phyloP scores from a whole-genome alignment of 92 coral and sea anemone species.

The Palythoa heliodiscus region DNA sequence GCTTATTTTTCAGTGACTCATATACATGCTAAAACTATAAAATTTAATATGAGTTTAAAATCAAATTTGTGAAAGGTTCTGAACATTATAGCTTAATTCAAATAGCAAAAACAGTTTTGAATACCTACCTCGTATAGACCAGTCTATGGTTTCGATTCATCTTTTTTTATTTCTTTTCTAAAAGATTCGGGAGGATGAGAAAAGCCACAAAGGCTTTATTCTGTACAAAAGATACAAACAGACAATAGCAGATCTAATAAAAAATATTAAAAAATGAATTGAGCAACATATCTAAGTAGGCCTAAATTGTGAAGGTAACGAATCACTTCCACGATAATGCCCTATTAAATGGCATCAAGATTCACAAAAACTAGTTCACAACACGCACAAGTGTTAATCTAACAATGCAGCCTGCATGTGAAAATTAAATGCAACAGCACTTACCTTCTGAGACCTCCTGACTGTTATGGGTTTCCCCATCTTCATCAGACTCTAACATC shows the following conservation, averaged over 20 bases:
- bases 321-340: no score
- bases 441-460: not conserved
- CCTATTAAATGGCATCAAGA: no score
- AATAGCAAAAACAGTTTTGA: not conserved
- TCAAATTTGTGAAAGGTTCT: not conserved
- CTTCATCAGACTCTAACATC: not conserved
- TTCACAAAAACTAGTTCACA: no score
- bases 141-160: not conserved
- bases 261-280: not conserved
- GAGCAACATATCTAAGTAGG: no score
- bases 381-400: not conserved
- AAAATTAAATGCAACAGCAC: not conserved
- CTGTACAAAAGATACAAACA: not conserved
- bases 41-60: not conserved
- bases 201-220: not conserved
- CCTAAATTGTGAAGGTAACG: no score
- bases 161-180: conserved; percentile 11
- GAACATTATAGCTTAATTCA: not conserved
- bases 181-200: not conserved
- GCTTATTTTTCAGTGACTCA: not conserved
- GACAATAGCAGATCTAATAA: not conserved
- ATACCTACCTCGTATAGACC: not conserved
- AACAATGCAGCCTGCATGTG: not conserved
- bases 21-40: not conserved
- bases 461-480: not conserved